Conservation (phyloP, 2,888 invertebrate genomes). For the Melieria picta region DNA sequence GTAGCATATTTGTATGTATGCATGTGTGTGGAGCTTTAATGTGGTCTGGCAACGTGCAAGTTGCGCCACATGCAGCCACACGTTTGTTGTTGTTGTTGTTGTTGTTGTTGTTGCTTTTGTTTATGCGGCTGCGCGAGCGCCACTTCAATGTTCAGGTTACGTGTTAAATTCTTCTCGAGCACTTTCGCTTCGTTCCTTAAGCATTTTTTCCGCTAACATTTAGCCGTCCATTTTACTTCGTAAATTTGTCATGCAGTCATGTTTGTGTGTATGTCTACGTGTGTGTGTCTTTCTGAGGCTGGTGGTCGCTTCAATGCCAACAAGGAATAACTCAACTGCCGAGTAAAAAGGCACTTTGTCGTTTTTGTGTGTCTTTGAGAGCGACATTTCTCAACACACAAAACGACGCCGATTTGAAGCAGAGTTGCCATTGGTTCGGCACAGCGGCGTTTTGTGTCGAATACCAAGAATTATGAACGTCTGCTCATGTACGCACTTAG, state of each 20-base stretch:
- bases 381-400: no score
- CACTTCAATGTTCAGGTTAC: background rate
- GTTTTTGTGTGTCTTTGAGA: no score
- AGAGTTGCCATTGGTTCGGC: no score
- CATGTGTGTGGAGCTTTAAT: background rate
- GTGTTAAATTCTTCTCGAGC: background rate
- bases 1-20: background rate
- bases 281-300: background rate
- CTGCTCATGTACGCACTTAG: no score
- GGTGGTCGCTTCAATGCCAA: slow-evolving; percentile 9
- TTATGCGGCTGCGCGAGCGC: background rate
- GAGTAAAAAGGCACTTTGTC: no score
- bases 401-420: no score
- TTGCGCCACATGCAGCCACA: background rate
- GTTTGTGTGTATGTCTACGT: background rate
- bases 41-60: background rate
- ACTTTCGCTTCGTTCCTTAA: background rate
- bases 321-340: background rate
- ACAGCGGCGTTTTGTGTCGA: no score
- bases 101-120: background rate
- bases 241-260: background rate
- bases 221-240: no score
- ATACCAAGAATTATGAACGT: no score
- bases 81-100: background rate
- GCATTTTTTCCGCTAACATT: no score